Evolutionary conservation across 1,140 invertebrate genomes (phyloP), one percentile per base, ranked within the genome.

Genomic region (Aleiodes sp.): DNA sequence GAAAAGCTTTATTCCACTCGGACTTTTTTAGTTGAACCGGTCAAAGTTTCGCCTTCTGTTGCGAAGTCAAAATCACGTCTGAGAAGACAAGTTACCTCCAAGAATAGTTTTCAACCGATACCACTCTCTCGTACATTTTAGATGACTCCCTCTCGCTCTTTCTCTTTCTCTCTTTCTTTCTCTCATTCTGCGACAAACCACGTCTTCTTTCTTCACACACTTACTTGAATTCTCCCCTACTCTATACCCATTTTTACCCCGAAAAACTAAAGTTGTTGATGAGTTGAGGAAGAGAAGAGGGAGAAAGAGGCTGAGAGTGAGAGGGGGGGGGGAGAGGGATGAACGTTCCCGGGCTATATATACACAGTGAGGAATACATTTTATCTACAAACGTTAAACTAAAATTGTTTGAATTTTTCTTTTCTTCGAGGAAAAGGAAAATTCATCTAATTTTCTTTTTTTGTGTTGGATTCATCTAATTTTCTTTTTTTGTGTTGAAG

Each of bases 41-140:
- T 71, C 71, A 69, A n/a, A n/a, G n/a, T 68, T 71, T 73, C 74
- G 71, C 75, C 78, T 16, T 52, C 46, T 12, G 75, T 77, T 78
- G 69, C 74, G 73, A 77, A 78, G 76, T 78, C 79, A 77, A 82
- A 78, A 80, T 76, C 77, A 76, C 73, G 74, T 82, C 78, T 82
- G 78, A 29, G 56, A 52, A 52, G 46, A 59, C 9, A 84, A 83
- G 80, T 84, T 82, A 29, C 56, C 77, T 84, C 84, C 84, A 80
- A 86, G 84, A 86, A 86, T 86, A 86, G 84, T 85, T 74, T 29
- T 39, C 67, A 73, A n/a, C n/a, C 75, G 77, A 76, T 82, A 78
- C 80, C 82, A 81, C 76, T 57, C n/a, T n/a, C 76, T 75, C 73
- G 79, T 82, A 75, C 75, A 77, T 79, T 2, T 59, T 21, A 52